phyloP scores from a whole-genome alignment of 2,113 vertebrate genomes.

The Chelonoidis abingdonii region DNA sequence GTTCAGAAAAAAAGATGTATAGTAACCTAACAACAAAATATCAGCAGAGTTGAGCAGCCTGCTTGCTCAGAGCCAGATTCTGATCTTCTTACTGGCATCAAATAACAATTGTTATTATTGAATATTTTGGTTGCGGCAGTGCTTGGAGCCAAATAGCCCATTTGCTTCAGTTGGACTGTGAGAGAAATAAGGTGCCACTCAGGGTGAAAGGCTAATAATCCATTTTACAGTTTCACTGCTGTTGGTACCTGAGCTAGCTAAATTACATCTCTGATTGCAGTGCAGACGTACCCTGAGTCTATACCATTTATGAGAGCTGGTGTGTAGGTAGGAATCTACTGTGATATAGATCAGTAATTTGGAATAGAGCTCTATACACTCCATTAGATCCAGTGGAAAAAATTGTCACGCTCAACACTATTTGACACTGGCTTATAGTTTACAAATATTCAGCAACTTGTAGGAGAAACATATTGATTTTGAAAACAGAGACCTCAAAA shows the following conservation, averaged over 20 bases:
- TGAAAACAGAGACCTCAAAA: neutral
- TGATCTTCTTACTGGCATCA: neutral
- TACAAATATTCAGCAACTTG: neutral
- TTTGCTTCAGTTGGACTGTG: rapidly evolving
- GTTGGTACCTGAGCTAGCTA: neutral
- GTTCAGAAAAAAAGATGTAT: neutral
- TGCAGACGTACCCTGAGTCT: neutral
- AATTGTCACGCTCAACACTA: neutral
- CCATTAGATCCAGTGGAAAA: neutral
- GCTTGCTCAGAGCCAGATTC: neutral
- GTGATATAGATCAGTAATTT: neutral
- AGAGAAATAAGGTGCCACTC: neutral
- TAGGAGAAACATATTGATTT: neutral
- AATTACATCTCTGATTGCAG: neutral
- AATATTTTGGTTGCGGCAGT: neutral
- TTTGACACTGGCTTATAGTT: neutral
- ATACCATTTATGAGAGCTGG: neutral
- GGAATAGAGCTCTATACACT: neutral
- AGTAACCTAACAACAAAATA: neutral
- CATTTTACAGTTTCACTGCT: neutral
- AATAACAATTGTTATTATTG: neutral
- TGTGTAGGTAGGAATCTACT: neutral
- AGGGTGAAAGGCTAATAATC: neutral
- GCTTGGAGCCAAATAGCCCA: neutral
- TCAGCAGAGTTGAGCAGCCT: neutral